Percentiles rank a stretch among this genome's conserved stretches.
Conservation (phyloP, 2,797 vertebrate genomes). For the Spinibarbus caldwelli region DNA sequence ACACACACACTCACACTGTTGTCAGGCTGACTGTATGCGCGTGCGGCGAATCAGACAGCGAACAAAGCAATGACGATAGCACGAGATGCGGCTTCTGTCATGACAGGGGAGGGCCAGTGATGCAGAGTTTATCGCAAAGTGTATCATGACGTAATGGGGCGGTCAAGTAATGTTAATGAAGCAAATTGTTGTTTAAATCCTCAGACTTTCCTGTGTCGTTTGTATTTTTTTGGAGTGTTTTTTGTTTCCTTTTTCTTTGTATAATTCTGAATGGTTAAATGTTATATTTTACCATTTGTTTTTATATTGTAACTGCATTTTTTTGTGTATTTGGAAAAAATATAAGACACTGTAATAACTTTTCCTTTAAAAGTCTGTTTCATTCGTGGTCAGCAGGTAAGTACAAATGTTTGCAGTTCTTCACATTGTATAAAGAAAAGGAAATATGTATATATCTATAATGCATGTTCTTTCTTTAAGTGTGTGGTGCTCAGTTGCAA, state of each 20-base stretch:
- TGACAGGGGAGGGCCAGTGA: conserved; percentile 18
- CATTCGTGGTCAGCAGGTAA: conserved; percentile 43
- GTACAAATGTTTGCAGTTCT: conserved; percentile 5
- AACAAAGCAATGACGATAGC: conserved; percentile 28
- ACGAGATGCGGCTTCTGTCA: conserved; percentile 36
- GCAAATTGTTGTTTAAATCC: conserved; percentile 22
- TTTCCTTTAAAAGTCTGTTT: conserved; percentile 17
- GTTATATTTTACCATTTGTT: background rate
- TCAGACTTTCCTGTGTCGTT: conserved; percentile 41
- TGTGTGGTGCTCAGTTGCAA: background rate
- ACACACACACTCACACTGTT: conserved; percentile 50
- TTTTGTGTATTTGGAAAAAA: background rate
- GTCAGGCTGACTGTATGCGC: conserved; percentile 51
- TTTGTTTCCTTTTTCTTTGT: background rate
- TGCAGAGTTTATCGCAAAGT: conserved; percentile 43
- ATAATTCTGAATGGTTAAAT: background rate
- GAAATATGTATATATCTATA: background rate
- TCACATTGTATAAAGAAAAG: conserved; percentile 3
- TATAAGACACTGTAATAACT: background rate
- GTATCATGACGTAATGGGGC: conserved; percentile 49
- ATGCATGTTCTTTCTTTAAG: conserved; percentile 11
- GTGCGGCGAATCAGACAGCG: conserved; percentile 48
- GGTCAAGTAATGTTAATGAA: conserved; percentile 23
- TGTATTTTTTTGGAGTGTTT: conserved; percentile 38
- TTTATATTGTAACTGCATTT: background rate